These are phyloP conservation scores for Cinara cedri DNA, from an alignment of 2,888 invertebrate genomes.

Conservation along the genomic window DNA sequence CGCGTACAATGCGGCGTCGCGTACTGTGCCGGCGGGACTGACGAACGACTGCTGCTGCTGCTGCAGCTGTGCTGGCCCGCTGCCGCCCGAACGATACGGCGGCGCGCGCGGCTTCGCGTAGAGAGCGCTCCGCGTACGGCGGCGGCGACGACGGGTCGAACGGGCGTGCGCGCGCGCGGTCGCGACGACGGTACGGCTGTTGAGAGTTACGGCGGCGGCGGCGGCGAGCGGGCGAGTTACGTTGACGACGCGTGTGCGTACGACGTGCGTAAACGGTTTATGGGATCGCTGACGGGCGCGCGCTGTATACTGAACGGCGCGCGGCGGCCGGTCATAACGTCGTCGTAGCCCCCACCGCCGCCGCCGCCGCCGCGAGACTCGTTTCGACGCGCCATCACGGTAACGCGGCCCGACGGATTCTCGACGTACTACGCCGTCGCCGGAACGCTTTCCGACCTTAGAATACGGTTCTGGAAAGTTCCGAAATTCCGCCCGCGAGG, in stretches of 20 bases:
- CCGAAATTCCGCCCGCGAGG: too few relatives aligned
- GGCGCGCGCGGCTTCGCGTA: neutral
- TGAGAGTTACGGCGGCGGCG: neutral
- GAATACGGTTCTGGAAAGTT: too few relatives aligned
- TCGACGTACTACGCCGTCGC: neutral
- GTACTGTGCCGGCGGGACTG: constrained; percentile 23
- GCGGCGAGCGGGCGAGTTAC: neutral
- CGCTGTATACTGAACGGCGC: constrained; percentile 26
- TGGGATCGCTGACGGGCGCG: neutral
- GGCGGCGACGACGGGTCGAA: neutral
- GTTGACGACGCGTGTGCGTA: neutral
- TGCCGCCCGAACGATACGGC: constrained; percentile 28
- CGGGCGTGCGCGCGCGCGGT: neutral
- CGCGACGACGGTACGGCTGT: neutral
- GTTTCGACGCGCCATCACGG: neutral
- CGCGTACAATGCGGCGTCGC: constrained; percentile 12
- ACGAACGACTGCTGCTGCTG: neutral
- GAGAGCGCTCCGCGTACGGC: neutral
- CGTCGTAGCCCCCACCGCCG: neutral
- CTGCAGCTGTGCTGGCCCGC: neutral
- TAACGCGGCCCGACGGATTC: constrained; percentile 41
- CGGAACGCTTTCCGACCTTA: neutral
- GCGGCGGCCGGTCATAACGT: neutral
- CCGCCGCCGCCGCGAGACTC: neutral
- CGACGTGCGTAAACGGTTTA: neutral